A percentile compares a stretch with the other conserved stretches of the same genome.
These are phyloP conservation scores for Epinephelus awoara DNA, from an alignment of 2,797 vertebrate species.

Conservation along the genomic window DNA sequence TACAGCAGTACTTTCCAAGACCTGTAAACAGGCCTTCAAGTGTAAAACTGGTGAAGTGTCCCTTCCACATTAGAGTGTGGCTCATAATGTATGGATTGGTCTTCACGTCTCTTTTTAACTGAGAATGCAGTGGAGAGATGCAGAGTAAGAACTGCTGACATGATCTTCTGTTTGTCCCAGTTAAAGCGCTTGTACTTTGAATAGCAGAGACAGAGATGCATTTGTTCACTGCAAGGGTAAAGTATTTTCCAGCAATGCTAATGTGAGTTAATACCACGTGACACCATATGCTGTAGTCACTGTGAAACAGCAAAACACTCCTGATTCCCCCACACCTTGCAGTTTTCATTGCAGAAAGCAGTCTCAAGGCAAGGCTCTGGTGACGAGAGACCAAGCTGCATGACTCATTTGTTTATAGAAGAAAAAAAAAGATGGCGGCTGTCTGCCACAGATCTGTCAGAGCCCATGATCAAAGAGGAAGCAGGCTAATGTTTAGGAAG, in stretches of 20 bases:
- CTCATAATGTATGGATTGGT: background rate
- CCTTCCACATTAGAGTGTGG: background rate
- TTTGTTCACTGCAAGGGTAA: slow-evolving; percentile 11
- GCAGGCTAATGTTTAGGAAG: slow-evolving; percentile 62
- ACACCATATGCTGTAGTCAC: slow-evolving; percentile 15
- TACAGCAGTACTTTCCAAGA: background rate
- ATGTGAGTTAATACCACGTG: slow-evolving; percentile 31
- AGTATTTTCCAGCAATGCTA: background rate
- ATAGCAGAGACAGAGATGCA: background rate
- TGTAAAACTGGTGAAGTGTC: background rate
- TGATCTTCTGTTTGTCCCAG: background rate
- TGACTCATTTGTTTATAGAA: slow-evolving; percentile 72
- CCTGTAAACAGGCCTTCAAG: background rate
- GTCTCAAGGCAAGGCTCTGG: slow-evolving; percentile 55
- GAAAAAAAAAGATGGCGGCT: slow-evolving; percentile 64
- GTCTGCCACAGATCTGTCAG: slow-evolving; percentile 72
- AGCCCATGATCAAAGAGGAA: slow-evolving; percentile 69
- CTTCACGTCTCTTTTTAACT: background rate
- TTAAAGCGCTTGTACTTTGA: slow-evolving; percentile 1
- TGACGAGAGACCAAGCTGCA: slow-evolving; percentile 49
- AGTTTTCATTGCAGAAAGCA: slow-evolving; percentile 43
- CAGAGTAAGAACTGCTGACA: background rate
- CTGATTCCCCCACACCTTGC: slow-evolving; percentile 36
- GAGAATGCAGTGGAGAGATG: background rate
- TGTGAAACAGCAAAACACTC: slow-evolving; percentile 38